These are phyloP conservation scores for Meliscaeva auricollis DNA, from an alignment of 2,888 invertebrate species.

Conservation along the genomic window DNA sequence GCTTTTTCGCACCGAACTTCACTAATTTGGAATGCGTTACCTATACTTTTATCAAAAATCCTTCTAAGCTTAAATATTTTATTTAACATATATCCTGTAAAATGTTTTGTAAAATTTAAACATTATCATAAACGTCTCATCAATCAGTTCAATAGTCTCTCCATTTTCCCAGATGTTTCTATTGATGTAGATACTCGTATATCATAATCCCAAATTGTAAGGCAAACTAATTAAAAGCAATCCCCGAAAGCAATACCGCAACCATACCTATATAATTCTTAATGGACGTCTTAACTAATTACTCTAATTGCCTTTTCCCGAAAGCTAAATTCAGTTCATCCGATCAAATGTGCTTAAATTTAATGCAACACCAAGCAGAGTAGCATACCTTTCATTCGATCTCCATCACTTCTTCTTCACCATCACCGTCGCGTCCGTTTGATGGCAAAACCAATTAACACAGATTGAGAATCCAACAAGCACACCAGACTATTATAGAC, in stretches of 20 bases:
- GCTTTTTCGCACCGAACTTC: no score
- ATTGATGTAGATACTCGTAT: no score
- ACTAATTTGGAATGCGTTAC: no score
- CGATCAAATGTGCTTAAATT: conserved; percentile 22
- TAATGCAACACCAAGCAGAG: conserved; percentile 8
- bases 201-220: not conserved
- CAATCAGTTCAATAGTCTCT: not conserved
- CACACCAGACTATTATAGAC: not conserved
- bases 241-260: not conserved
- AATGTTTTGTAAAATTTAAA: no score
- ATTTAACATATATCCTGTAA: no score
- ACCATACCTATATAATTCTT: conserved; percentile 27
- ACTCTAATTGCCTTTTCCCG: conserved; percentile 24
- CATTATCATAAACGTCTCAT: not conserved
- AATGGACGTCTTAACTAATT: conserved; percentile 43
- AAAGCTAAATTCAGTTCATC: conserved; percentile 34
- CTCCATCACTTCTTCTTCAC: not conserved
- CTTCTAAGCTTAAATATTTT: no score
- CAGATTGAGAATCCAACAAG: conserved; percentile 27
- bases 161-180: not conserved
- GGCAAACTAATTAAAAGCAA: not conserved
- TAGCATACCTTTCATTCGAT: not conserved
- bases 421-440: conserved; percentile 10
- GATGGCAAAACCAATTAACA: conserved; percentile 59
- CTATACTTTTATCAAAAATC: no score